phyloP scores from a whole-genome alignment of 1,140 invertebrate genomes.

The Cryptotermes secundus region DNA sequence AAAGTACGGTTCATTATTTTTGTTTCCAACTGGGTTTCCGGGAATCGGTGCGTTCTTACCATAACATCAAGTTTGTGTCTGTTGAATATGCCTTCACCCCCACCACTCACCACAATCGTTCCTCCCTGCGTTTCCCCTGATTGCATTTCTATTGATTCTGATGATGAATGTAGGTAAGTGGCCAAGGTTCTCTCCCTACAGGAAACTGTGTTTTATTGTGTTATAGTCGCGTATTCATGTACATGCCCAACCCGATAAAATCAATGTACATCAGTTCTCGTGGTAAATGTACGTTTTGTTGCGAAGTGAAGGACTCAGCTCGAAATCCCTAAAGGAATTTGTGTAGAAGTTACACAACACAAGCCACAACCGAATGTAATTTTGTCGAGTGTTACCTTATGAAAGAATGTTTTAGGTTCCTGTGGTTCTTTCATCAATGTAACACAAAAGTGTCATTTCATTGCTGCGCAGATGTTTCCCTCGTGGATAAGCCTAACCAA shows the following conservation, averaged over 20 bases:
- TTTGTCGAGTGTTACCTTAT: no score
- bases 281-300: not conserved
- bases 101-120: not conserved
- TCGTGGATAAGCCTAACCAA: no score
- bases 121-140: not conserved
- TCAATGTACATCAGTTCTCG: not conserved
- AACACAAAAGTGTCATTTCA: no score
- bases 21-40: no score
- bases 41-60: not conserved
- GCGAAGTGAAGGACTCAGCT: not conserved
- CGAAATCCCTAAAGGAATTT: no score
- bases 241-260: not conserved
- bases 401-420: no score
- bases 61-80: not conserved
- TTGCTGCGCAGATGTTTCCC: no score
- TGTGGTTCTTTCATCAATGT: no score
- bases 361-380: no score
- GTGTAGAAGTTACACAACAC: no score
- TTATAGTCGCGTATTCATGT: not conserved
- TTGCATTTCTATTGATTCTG: conserved; percentile 10
- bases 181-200: not conserved
- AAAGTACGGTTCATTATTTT: no score
- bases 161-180: conserved; percentile 7
- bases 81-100: not conserved
- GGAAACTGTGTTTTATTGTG: not conserved